Evolutionary conservation across 2,113 vertebrate species (phyloP).

Genomic region (Sinocyclocheilus anshuiensis): DNA sequence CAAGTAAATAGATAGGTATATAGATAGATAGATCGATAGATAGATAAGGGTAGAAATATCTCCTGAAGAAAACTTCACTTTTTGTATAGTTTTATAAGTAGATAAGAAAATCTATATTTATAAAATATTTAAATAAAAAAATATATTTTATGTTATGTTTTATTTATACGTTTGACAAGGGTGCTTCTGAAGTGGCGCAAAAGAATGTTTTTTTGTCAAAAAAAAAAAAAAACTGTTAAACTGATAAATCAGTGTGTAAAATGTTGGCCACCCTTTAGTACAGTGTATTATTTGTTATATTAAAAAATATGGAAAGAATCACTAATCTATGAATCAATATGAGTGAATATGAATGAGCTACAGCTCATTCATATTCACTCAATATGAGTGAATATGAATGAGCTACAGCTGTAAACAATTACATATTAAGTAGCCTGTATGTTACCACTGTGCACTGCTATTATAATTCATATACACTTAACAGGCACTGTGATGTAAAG

Average conservation of each 20-base stretch:
- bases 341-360: neutral
- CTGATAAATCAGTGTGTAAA: too few species aligned
- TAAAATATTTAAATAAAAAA: too few species aligned
- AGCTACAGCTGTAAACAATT: neutral
- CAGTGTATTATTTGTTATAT: neutral
- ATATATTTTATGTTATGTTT: too few species aligned
- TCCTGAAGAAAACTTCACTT: too few species aligned
- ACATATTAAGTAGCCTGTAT: neutral
- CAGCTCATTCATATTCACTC: too few species aligned
- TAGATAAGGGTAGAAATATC: too few species aligned
- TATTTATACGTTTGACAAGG: too few species aligned
- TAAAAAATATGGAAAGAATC: neutral
- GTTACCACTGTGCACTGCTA: neutral
- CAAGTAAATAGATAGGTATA: neutral
- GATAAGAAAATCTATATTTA: too few species aligned
- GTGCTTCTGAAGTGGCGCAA: neutral
- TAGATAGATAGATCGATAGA: neutral
- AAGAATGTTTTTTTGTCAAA: neutral
- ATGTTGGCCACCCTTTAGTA: too few species aligned
- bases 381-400: neutral
- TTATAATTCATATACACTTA: neutral
- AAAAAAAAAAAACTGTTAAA: too few species aligned
- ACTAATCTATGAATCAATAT: neutral
- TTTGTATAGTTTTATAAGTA: too few species aligned
- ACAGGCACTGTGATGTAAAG: neutral